Evolutionary conservation across 2,113 vertebrate species (phyloP), one percentile per base, ranked within the genome.

Genomic region (Trochalopteron elliotii): DNA sequence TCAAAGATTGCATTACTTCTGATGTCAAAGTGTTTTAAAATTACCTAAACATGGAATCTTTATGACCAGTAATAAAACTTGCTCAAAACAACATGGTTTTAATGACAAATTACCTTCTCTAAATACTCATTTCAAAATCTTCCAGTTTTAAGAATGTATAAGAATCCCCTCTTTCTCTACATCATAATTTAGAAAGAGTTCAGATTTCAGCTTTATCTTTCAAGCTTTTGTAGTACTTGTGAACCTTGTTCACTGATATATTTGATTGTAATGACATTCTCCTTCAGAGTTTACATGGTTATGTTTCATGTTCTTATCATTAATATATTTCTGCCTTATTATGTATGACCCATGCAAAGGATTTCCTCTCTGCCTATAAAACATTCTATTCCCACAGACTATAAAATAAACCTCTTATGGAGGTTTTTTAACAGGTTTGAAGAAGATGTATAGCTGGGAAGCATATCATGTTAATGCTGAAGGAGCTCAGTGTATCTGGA

Each of bases 231-330:
- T 35, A 80, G 42, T n/a, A 80, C 57, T 74, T 72, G 16, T 65
- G 67, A 87, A 50, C 71, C 55, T 90, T 85, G 12, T 57, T 91
- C 75, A 53, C 72, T 79, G 53, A 80, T 83, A 53, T n/a, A 86
- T 77, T 63, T 93, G 57, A 87, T 80, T 74, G 47, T 31, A 89
- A 71, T 40, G 39, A 80, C 68, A 75, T 80, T 93, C 71, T 86
- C 56, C 35, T 44, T 90, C 71, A 86, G 75, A 83, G 22, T 90
- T 94, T 88, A 81, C 89, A 71, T 21, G 33, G 57, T 39, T 89
- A 56, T 67, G 63, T 83, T 96, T 94, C 67, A 70, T 77, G 67
- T 85, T 87, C 79, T 88, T 49, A 75, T 94, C 81, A 92, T 90
- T 95, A 94, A 85, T 65, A 53, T 77, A 87, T 70, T 42, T 93